Evolutionary conservation across 2,888 invertebrate genomes (phyloP), one percentile per base, ranked within the genome.

Genomic region (Hydropsyche betteni): DNA sequence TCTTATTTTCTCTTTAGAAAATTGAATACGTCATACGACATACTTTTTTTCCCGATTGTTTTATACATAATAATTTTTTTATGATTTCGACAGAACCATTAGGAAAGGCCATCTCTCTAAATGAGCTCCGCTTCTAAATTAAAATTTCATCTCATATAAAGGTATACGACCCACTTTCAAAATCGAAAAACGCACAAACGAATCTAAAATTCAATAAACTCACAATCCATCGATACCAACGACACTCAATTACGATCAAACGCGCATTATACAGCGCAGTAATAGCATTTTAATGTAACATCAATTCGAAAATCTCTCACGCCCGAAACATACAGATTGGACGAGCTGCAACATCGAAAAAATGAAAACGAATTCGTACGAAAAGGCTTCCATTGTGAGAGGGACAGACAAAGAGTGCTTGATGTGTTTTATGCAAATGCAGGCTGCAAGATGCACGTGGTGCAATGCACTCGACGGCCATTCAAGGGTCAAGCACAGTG

Each of bases 391-490:
- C 44, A 10, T 44, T 44, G 6, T 44, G 10, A 6, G 16, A 16
- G 33, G 33, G 24, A 55, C 55, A 16, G 55, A 14, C 5, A 24
- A 24, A 16, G 33, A 61, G 33, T 61, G 61, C 36, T 64, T 33
- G 64, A 64, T 34, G 64, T 1, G 64, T 64, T 64, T 44, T 34
- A 64, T 64, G 64, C 64, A 64, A 64, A 55, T 33, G 24, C 33
- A 64, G n/a, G 36, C 34, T 36, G 64, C 64, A 36, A 64, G 64
- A 64, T 64, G 36, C 64, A 64, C 36, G 24, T 64, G 36, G 64
- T 64, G 64, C 64, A 64, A 64, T 64, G 64, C 36, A 64, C 64
- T 64, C 64, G 64, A n/a, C 10, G 34, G 34, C 8, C 64, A 36
- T 64, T 64, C 64, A 64, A 36, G 36, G 64, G 64, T 64, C 64